phyloP scores from a whole-genome alignment of 2,797 vertebrate genomes.

The Podarcis siculus region DNA sequence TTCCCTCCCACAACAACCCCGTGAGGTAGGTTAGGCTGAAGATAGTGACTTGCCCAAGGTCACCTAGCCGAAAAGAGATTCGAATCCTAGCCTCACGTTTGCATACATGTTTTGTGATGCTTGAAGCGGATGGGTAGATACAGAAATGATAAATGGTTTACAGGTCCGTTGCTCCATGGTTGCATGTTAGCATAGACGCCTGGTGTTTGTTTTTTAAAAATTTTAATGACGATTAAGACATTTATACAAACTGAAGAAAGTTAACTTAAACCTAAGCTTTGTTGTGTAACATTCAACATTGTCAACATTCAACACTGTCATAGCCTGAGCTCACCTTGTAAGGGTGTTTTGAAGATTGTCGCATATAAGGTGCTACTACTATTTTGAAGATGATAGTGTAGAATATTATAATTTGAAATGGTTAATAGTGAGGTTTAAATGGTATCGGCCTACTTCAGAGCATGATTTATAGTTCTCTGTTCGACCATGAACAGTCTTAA shows the following conservation, averaged over 20 bases:
- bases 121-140: background rate
- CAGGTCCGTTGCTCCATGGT: background rate
- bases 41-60: no score
- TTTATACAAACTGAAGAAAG: background rate
- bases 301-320: no score
- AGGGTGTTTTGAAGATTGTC: background rate
- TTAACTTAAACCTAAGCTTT: background rate
- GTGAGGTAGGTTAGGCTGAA: no score
- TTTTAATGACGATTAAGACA: background rate
- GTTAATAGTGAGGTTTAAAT: background rate
- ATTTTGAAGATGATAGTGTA: no score
- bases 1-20: no score
- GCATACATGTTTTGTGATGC: background rate
- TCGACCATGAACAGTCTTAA: background rate
- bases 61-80: no score
- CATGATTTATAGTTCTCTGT: background rate
- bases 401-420: background rate
- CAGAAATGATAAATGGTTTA: background rate
- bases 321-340: background rate
- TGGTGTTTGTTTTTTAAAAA: no score
- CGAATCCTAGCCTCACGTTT: background rate
- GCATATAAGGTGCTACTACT: no score
- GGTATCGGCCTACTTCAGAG: background rate
- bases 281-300: background rate
- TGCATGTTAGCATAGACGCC: background rate